Evolutionary conservation across 2,797 vertebrate species (phyloP).

Genomic region (Chloroceryle amazona): DNA sequence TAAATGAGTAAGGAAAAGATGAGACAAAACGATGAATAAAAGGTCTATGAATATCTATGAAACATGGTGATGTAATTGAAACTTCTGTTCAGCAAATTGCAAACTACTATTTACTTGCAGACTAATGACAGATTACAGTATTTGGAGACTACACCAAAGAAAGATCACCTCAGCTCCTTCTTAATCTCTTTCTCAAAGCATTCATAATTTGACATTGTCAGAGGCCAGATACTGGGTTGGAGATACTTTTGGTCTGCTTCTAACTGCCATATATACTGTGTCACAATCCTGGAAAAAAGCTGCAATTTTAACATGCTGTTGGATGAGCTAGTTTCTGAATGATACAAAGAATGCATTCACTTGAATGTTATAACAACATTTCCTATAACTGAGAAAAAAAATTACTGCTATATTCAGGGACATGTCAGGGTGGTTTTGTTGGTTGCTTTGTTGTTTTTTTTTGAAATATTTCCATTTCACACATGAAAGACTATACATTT

Average conservation of each 20-base stretch:
- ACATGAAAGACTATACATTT: not conserved
- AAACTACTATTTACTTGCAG: not conserved
- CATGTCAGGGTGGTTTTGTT: not conserved
- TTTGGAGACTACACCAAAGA: not conserved
- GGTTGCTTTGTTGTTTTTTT: accelerated
- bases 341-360: not conserved
- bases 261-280: not conserved
- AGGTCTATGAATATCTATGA: not conserved
- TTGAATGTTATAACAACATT: not conserved
- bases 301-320: not conserved
- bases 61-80: not conserved
- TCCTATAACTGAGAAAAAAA: not conserved
- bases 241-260: not conserved
- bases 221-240: not conserved
- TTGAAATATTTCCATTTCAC: not conserved
- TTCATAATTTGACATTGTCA: not conserved
- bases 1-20: not conserved
- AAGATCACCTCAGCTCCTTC: not conserved
- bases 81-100: not conserved
- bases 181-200: not conserved
- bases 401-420: not conserved
- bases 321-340: not conserved
- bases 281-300: not conserved
- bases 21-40: not conserved
- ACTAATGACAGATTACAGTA: not conserved